Base-by-base conservation (phyloP, 2,888 invertebrate genomes). In the Cryptops parisi region DNA sequence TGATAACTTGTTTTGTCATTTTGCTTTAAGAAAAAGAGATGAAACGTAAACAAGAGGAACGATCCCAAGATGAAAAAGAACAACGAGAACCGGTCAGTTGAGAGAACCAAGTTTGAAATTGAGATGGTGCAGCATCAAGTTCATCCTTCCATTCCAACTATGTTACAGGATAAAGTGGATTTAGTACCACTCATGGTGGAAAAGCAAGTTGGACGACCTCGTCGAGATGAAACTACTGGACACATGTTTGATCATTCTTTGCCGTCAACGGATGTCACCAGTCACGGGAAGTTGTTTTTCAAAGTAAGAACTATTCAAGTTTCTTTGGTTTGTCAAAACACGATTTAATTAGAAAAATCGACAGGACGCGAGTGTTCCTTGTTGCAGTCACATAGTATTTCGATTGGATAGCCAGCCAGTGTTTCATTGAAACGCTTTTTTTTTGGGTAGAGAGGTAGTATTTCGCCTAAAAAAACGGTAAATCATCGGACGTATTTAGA, bases 11-110 rank as follows among this genome's bases (percentile, higher is more conserved):
- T n/a, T n/a, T n/a, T n/a, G n/a, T n/a, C n/a, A n/a, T n/a, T n/a
- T n/a, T n/a, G n/a, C n/a, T n/a, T n/a, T n/a, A 26, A 47, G 47
- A 47, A 47, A 47, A 24, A 19, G 47, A 47, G 21, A 47, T 47
- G 19, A 33, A 47, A 47, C 15, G 47, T 19, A 47, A 47, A 33
- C 26, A 47, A n/a, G 1, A 9, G 5, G 47, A 27, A 47, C 26
- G 19, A 19, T 9, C 3, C 17, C n/a, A 17, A 17, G 27, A 47
- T 19, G 2, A 27, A 12, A 47, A 47, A 47, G 17, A 26, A 26
- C 33, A 22, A 26, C 21, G 21, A 47, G 25, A 24, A 19, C 26
- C 47, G 15, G 47, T 47, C 26, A 26, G 33, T n/a, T n/a, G n/a
- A 26, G 33, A n/a, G n/a, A n/a, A n/a, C n/a, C n/a, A n/a, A n/a